phyloP scores from a whole-genome alignment of 1,140 invertebrate genomes.

The Drusus annulatus region DNA sequence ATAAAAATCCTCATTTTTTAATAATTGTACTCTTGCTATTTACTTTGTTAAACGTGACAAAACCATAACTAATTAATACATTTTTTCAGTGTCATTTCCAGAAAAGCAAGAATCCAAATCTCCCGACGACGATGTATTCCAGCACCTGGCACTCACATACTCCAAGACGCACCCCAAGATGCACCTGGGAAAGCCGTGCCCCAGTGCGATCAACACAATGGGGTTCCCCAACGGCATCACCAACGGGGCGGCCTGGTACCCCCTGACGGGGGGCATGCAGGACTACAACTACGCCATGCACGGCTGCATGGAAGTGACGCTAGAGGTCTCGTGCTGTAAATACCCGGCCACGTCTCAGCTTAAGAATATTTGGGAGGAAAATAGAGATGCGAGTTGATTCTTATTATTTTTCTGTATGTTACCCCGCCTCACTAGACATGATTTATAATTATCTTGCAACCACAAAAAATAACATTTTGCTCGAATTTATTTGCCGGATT shows the following conservation, averaged over 20 bases:
- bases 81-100: conserved; percentile 22
- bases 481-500: too few species aligned
- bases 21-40: too few species aligned
- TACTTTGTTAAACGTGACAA: too few species aligned
- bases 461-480: too few species aligned
- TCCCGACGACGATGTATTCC: conserved; percentile 80
- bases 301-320: conserved; percentile 79
- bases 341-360: conserved; percentile 71
- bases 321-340: conserved; percentile 79
- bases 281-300: conserved; percentile 79
- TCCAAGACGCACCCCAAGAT: conserved; percentile 72
- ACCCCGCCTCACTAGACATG: too few species aligned
- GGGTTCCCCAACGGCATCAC: conserved; percentile 73
- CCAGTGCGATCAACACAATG: conserved; percentile 52
- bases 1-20: too few species aligned
- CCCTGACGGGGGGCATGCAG: conserved; percentile 75
- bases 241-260: conserved; percentile 76
- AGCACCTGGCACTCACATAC: conserved; percentile 76
- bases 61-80: too few species aligned
- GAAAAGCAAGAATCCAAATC: conserved; percentile 61
- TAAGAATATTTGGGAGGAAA: conserved; percentile 75
- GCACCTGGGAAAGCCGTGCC: conserved; percentile 67
- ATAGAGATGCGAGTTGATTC: conserved; percentile 61
- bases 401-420: too few species aligned
- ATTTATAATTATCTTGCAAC: too few species aligned